Evolutionary conservation across 2,888 invertebrate genomes (phyloP).

Genomic region (Anoncus sp.): DNA sequence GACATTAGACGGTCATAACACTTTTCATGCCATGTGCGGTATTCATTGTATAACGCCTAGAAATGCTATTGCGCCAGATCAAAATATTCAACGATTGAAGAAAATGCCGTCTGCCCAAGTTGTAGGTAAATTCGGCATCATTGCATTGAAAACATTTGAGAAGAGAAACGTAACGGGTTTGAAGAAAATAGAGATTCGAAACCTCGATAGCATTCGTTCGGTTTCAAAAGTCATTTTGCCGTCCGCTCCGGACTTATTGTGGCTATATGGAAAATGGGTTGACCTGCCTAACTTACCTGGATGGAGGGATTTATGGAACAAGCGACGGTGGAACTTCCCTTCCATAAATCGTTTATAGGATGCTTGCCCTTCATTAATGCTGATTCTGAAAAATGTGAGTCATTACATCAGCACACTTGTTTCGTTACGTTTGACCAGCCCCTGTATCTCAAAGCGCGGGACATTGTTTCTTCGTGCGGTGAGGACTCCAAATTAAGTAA

Average conservation of each 20-base stretch:
- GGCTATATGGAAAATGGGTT: conserved; percentile 7
- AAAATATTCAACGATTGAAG: neutral
- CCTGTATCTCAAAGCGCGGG: conserved; percentile 1
- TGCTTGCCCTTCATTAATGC: conserved; percentile 1
- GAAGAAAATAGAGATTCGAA: neutral
- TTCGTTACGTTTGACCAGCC: too few relatives aligned
- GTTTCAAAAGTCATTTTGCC: neutral
- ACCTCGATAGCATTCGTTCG: neutral
- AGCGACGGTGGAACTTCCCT: neutral
- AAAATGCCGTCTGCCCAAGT: neutral
- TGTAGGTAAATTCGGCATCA: neutral
- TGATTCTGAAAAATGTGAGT: neutral
- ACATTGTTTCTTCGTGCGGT: neutral
- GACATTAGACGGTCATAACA: neutral
- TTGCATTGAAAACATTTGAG: neutral
- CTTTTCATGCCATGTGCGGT: conserved; percentile 1
- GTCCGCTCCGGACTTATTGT: neutral
- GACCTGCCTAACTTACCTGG: neutral
- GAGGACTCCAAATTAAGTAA: neutral
- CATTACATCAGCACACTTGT: neutral
- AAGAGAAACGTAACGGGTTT: neutral
- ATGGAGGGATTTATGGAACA: conserved; percentile 5
- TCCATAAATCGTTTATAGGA: neutral
- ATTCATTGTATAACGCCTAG: neutral
- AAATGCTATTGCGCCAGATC: neutral